Evolutionary conservation across 2,797 vertebrate genomes (phyloP).

Genomic region (Kryptopterus vitreolus): DNA sequence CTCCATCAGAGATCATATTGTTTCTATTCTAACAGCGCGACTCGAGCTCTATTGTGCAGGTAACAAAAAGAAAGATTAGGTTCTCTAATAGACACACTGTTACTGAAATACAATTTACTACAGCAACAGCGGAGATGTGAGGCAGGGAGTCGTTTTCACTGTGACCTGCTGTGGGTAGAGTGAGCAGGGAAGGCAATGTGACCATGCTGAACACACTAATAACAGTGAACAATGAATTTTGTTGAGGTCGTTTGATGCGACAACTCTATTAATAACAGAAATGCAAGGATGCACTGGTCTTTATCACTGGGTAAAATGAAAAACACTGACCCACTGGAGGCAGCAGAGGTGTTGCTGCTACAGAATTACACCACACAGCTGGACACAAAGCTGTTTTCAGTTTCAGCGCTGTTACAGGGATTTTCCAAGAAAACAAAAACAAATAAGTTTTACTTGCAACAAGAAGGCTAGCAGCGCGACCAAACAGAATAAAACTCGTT

Average conservation of each 20-base stretch:
- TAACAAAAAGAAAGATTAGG: neutral
- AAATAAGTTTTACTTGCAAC: neutral
- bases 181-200: neutral
- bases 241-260: neutral
- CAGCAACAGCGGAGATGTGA: neutral
- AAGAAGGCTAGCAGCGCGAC: neutral
- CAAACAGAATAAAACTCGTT: neutral
- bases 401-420: neutral
- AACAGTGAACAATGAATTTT: neutral
- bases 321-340: neutral
- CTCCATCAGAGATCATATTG: slow-evolving; percentile 44
- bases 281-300: neutral
- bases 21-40: slow-evolving; percentile 48
- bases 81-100: neutral
- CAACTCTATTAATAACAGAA: neutral
- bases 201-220: too few species aligned
- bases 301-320: neutral
- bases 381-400: neutral
- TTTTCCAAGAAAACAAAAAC: neutral
- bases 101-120: neutral
- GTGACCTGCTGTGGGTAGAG: neutral
- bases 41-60: neutral
- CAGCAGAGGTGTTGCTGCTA: neutral
- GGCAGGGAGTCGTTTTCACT: neutral
- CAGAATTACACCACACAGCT: neutral